Evolutionary conservation across 2,797 vertebrate species (phyloP).

Genomic region (Typhlichthys subterraneus): DNA sequence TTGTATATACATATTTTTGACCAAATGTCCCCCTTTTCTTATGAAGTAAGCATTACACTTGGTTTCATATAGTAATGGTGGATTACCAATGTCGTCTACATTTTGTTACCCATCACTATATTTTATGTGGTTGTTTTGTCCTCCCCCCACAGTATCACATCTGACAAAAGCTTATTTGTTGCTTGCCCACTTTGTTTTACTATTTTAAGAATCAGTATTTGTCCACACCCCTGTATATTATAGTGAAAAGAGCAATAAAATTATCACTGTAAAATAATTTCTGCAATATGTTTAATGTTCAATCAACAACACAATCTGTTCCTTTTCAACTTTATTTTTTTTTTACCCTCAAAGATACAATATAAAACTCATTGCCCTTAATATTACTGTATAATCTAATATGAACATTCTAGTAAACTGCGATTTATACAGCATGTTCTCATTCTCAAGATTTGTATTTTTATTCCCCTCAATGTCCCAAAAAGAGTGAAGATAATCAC

Average conservation of each 20-base stretch:
- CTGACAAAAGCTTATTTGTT: conserved; percentile 77
- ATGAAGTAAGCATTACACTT: conserved; percentile 45
- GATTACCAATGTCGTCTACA: conserved; percentile 24
- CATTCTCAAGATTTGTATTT: conserved; percentile 42
- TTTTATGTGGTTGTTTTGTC: conserved; percentile 32
- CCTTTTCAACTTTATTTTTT: conserved; percentile 88
- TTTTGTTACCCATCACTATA: conserved; percentile 4
- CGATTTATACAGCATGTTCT: conserved; percentile 75
- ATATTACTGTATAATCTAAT: conserved; percentile 81
- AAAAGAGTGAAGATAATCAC: conserved; percentile 25
- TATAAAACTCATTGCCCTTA: conserved; percentile 85
- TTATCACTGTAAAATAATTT: conserved; percentile 58
- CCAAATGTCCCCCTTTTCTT: conserved; percentile 33
- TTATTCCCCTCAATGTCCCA: conserved; percentile 34
- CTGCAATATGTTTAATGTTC: conserved; percentile 20
- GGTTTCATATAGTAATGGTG: conserved; percentile 16
- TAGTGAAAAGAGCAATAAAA: conserved; percentile 75
- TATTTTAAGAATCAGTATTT: conserved; percentile 62
- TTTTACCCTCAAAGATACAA: conserved; percentile 81
- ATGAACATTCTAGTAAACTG: conserved; percentile 80
- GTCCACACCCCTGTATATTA: conserved; percentile 73
- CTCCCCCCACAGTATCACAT: conserved; percentile 22
- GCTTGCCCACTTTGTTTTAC: conserved; percentile 77
- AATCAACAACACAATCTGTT: conserved; percentile 73
- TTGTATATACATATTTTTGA: conserved; percentile 29